Base-by-base conservation (phyloP, 2,888 invertebrate species). In the Invenusta paracnida region DNA sequence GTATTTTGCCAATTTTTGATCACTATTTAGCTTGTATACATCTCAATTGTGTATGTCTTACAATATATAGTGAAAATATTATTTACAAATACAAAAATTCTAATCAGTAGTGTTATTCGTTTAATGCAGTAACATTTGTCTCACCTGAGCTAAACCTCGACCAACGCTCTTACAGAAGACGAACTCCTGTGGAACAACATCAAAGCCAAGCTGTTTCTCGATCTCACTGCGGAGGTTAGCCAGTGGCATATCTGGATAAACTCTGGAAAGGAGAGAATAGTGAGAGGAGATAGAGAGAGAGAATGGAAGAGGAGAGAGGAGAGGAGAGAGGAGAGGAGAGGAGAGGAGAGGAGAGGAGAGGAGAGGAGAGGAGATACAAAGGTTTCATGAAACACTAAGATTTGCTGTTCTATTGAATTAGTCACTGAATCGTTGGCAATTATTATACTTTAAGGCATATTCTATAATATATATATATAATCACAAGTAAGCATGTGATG, bases 161-260 rank as follows among this genome's bases (percentile, higher is more conserved):
- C 93, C 93, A n/a, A 93, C 92, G 88, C 92, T 91, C 88, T 92
- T 90, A 23, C 93, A 90, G 88, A 92, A 93, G 82, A 92, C 92
- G 89, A 90, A 93, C 86, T 92, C 91, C 84, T 90, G 88, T 11
- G 93, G 93, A 11, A 92, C 88, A 29, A 91, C 88, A 0, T 90
- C 90, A 31, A 87, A 84, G 85, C 91, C 92, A 67, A 92, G 90
- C 87, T 92, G 92, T 11, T 89, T 88, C 23, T 89, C 90, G 25
- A 93, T 90, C 87, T 92, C 92, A 85, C 90, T 89, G 73, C 93
- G 89, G 28, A 93, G 17, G 11, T 27, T 67, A 29, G 29, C 25
- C 2, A 86, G 25, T 66, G 29, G 28, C 25, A 28, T 31, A 1
- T 86, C 86, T 28, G 86, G 86, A 29, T 67, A 85, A n/a, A 86